Percentiles rank a stretch among this genome's conserved stretches.
Conservation (phyloP, 1,140 invertebrate genomes). For the Drosophila azteca region DNA sequence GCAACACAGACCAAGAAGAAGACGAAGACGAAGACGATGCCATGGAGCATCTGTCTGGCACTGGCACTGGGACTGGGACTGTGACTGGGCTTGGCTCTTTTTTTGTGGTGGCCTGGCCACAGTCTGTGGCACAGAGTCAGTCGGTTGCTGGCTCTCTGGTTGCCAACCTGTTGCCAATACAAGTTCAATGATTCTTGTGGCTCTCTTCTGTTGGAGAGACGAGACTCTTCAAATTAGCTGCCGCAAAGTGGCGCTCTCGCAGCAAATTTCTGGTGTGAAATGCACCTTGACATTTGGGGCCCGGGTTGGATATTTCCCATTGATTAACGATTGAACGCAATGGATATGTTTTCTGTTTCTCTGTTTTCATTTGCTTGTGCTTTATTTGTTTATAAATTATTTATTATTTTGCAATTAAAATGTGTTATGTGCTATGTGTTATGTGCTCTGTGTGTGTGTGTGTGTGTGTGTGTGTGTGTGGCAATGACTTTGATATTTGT, state of each 20-base stretch:
- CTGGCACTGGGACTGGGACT: slow-evolving; percentile 32
- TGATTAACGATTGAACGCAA: slow-evolving; percentile 48
- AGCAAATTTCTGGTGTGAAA: slow-evolving; percentile 66
- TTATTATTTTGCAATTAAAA: slow-evolving; percentile 34
- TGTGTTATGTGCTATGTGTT: not conserved
- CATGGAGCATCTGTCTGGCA: slow-evolving; percentile 56
- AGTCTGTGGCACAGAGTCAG: slow-evolving; percentile 44
- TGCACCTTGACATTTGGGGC: slow-evolving; percentile 79
- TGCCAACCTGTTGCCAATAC: slow-evolving; percentile 53
- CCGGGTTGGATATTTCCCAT: slow-evolving; percentile 43
- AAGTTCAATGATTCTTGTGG: slow-evolving; percentile 76
- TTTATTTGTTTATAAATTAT: slow-evolving; percentile 37
- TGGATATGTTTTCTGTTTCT: slow-evolving; percentile 29
- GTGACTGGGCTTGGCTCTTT: slow-evolving; percentile 32
- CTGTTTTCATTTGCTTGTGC: too few relatives aligned
- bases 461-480: not conserved
- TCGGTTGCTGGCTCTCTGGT: slow-evolving; percentile 32
- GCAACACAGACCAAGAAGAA: slow-evolving; percentile 33
- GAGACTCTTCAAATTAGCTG: slow-evolving; percentile 65
- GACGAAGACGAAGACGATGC: slow-evolving; percentile 18
- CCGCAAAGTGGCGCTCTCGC: slow-evolving; percentile 44
- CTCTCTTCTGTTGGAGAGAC: not conserved
- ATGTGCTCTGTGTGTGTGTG: not conserved
- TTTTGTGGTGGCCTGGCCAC: slow-evolving; percentile 27
- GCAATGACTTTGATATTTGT: slow-evolving; percentile 11